Base-by-base conservation (phyloP, 2,113 vertebrate genomes). In the Balaeniceps rex region DNA sequence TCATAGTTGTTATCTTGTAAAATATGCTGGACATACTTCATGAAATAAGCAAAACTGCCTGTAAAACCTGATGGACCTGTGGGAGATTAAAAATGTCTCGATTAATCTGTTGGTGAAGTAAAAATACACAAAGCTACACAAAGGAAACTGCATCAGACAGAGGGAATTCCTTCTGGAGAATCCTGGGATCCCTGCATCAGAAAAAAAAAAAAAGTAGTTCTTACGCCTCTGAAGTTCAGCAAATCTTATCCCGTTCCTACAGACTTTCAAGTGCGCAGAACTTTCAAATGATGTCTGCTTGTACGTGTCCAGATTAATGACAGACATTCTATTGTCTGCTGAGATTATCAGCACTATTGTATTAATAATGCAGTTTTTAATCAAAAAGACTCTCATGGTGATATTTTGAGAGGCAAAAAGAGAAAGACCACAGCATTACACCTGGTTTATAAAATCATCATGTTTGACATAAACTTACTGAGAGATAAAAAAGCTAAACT, bases 181-280 rank as follows among this genome's bases (percentile, higher is more conserved):
- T 46, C 25, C 36, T 19, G 36, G 64, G 36, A 66, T 36, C 52
- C 36, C 19, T 51, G 63, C 68, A 28, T 11, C 22, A 65, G 33
- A n/a, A n/a, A n/a, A n/a, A n/a, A n/a, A 18, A 42, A 82, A 58
- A 47, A 57, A 60, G 1, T 7, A 19, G 14, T 23, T 55, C 33
- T 44, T 54, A 49, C 1, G 2, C 38, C 57, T 31, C 71, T 52
- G 9, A 58, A 66, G 51, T 49, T 65, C 57, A 80, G 14, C 15
- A 64, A 54, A 80, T 8, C 0, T 0, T 13, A 58, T 19, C 61
- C 44, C 25, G 29, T 31, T 60, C 57, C 78, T 21, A 12, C 0
- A 0, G 57, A 28, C 22, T 64, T 63, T n/a, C 29, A 61, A 19
- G 28, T 1, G 33, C 4, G 17, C 31, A 54, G 34, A 68, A 36